Percentiles rank a stretch among this genome's conserved stretches.
phyloP scores from a whole-genome alignment of 2,888 invertebrate species.

The Cyclophora punctaria region DNA sequence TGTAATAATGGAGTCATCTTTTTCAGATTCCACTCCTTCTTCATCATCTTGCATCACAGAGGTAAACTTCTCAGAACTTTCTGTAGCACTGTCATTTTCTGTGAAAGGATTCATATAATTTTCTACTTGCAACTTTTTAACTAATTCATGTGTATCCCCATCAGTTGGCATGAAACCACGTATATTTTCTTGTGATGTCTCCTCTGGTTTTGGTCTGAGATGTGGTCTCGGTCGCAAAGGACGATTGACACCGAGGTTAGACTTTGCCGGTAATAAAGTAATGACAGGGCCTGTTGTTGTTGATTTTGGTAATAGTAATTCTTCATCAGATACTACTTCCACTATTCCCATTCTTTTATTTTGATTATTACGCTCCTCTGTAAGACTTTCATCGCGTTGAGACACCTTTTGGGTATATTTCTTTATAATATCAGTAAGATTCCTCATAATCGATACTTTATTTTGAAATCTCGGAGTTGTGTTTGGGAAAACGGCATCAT shows the following conservation, averaged over 20 bases:
- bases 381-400: conserved; percentile 25
- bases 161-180: conserved; percentile 49
- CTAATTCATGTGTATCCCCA: conserved; percentile 36
- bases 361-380: conserved; percentile 38
- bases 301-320: conserved; percentile 33
- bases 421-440: conserved; percentile 79
- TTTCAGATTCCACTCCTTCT: conserved; percentile 25
- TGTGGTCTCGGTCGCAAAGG: conserved; percentile 80
- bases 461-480: conserved; percentile 60
- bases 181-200: conserved; percentile 36
- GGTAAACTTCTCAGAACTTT: conserved; percentile 34
- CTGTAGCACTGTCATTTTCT: conserved; percentile 27
- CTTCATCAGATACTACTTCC: conserved; percentile 63
- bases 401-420: conserved; percentile 70
- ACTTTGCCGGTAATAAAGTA: conserved; percentile 85
- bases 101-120: conserved; percentile 31
- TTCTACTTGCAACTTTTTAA: conserved; percentile 44
- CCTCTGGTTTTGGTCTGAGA: conserved; percentile 38
- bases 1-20: conserved; percentile 11
- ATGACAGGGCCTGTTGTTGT: conserved; percentile 52
- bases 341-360: conserved; percentile 59
- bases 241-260: conserved; percentile 83
- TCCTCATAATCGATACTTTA: conserved; percentile 69
- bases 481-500: conserved; percentile 60
- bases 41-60: conserved; percentile 22